Evolutionary conservation across 2,888 invertebrate genomes (phyloP).

Genomic region (Drosophila anomelani): DNA sequence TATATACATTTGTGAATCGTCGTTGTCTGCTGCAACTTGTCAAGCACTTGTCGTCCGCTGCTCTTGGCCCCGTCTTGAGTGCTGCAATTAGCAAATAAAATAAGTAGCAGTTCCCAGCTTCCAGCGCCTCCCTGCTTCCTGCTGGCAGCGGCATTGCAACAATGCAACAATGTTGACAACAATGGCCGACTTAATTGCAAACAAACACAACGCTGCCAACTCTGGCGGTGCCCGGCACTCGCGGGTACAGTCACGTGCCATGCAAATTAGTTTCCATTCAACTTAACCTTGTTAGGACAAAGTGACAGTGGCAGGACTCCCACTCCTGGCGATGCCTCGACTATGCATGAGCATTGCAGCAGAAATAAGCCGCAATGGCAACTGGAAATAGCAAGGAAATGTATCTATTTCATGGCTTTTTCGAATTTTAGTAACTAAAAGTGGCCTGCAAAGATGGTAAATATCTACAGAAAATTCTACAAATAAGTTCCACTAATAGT

Average conservation of each 20-base stretch:
- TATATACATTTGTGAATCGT: constrained; percentile 19
- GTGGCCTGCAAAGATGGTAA: not conserved
- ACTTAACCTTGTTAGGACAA: constrained; percentile 71
- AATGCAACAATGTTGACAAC: constrained; percentile 48
- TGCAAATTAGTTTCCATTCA: constrained; percentile 73
- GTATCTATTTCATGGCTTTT: not conserved
- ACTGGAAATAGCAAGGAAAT: not conserved
- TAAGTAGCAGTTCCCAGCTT: constrained; percentile 63
- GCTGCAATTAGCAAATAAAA: constrained; percentile 79
- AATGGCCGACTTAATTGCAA: constrained; percentile 75
- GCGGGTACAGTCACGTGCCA: constrained; percentile 72
- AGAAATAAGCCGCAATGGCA: not conserved
- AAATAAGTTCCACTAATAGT: too few relatives aligned
- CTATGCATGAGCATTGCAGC: constrained; percentile 18
- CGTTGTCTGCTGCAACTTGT: constrained; percentile 58
- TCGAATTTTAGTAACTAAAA: not conserved
- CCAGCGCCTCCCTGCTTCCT: constrained; percentile 23
- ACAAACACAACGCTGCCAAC: constrained; percentile 63
- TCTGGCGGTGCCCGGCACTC: constrained; percentile 23
- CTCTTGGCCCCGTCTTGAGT: constrained; percentile 60
- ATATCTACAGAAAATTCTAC: too few relatives aligned
- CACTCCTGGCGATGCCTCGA: constrained; percentile 9
- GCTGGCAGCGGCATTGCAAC: constrained; percentile 32
- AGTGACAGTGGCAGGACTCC: constrained; percentile 28
- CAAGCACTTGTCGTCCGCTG: constrained; percentile 68